Base-by-base conservation (phyloP, 2,888 invertebrate genomes). In the Pammene aurita region DNA sequence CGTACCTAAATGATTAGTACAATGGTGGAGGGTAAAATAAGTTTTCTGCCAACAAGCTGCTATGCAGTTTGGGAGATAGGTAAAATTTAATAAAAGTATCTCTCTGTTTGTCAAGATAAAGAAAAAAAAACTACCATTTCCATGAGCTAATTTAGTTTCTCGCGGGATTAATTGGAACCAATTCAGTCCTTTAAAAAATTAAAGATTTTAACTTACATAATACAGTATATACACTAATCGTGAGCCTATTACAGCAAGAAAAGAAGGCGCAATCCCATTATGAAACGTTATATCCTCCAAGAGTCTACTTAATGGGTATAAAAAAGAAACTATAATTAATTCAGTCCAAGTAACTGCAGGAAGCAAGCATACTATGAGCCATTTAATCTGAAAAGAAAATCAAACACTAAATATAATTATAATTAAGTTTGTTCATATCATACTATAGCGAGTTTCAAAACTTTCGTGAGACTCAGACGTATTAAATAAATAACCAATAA, bases 251-350 rank as follows among this genome's bases (percentile, higher is more conserved):
- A 44, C n/a, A 16, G 50, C 13, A 2, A 66, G 13, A 16, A 52
- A 48, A 52, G 58, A 52, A 35, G 66, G 42, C 13, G 58, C 52
- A 41, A 58, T 66, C 16, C 66, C 66, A 35, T 52, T 52, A 57
- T 66, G 66, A 41, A 66, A 66, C 14, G 58, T 66, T 14, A 58
- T 35, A 44, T 66, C 66, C 11, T 66, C 66, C 42, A 58, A 1
- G 10, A 66, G 34, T 44, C 66, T 58, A 41, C 42, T 34, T 14
- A 66, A 35, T 6, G 66, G 66, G 42, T 66, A 66, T 11, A 66
- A 14, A 1, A 52, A 34, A 26, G 58, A 41, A 26, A 66, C 57
- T 52, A 58, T 66, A 16, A 58, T 13, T 35, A 66, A 16, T 48
- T 66, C 66, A 13, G n/a, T 42, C 13, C n/a, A 26, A 11, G 50